These are phyloP conservation scores for Athalia cordata DNA, from an alignment of 2,888 invertebrate species.

Conservation along the genomic window DNA sequence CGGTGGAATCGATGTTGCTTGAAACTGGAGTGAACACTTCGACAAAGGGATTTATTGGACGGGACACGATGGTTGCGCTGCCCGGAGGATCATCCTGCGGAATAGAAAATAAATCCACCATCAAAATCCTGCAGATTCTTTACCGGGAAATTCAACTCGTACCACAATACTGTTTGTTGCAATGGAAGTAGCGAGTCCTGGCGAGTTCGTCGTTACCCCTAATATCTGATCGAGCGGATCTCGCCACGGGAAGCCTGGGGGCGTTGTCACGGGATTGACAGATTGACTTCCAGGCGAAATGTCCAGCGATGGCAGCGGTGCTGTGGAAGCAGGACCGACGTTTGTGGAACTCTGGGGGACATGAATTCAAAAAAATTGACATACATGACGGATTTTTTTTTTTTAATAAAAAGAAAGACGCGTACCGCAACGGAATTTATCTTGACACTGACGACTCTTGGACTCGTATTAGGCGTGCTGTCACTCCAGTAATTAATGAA, in stretches of 20 bases:
- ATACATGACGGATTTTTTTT: neutral
- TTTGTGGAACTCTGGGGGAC: constrained; percentile 59
- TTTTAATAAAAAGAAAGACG: constrained; percentile 41
- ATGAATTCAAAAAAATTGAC: neutral
- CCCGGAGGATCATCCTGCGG: constrained; percentile 61
- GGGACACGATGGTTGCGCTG: constrained; percentile 55
- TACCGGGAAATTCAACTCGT: constrained; percentile 34
- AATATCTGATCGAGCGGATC: constrained; percentile 71
- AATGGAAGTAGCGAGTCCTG: constrained; percentile 66
- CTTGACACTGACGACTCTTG: constrained; percentile 66
- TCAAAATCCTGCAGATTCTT: neutral
- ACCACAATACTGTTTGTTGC: constrained; percentile 66
- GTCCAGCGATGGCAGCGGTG: constrained; percentile 58
- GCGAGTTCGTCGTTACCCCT: constrained; percentile 67
- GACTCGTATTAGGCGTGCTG: constrained; percentile 59
- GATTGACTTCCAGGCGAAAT: constrained; percentile 60
- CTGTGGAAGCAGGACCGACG: constrained; percentile 56
- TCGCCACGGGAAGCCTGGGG: constrained; percentile 69
- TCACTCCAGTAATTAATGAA: constrained; percentile 70
- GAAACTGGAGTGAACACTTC: constrained; percentile 65
- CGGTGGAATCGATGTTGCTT: constrained; percentile 41
- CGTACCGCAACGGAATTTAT: constrained; percentile 70
- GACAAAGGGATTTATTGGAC: constrained; percentile 63
- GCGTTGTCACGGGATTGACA: constrained; percentile 60
- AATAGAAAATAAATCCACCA: constrained; percentile 43